Base-by-base conservation (phyloP, 2,888 invertebrate species). In the Ypsolopha sequella region DNA sequence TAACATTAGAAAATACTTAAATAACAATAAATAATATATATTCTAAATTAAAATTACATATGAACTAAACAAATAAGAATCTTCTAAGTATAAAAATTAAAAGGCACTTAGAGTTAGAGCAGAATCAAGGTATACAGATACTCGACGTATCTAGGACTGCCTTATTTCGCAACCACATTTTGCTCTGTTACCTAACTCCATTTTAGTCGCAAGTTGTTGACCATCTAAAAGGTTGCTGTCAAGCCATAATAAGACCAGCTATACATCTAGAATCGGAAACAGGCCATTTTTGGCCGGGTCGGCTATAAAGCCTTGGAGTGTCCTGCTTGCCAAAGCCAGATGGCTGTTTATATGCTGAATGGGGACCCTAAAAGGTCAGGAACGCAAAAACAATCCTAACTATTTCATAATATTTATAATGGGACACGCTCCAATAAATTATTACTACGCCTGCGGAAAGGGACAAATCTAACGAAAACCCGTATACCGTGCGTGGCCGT, bases 201-300 rank as follows among this genome's bases (percentile, higher is more conserved):
- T 43, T 43, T 43, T 52, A 55, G 56, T 60, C 60, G 53, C 62
- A 67, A 67, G 65, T 60, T 60, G 66, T 67, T 66, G 65, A 66
- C 68, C 71, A 65, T 68, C 65, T 73, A 68, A 70, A 76, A 79
- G 77, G 78, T 68, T 69, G 69, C 65, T 61, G 58, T 57, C 69
- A 71, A 70, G 63, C 84, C 84, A 63, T 85, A 82, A 76, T 84
- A 76, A 84, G 84, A 56, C 64, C 73, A 78, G 66, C 56, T 56
- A 61, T 60, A 58, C 68, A 67, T 59, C 63, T 45, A 47, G 64
- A 58, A 61, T 64, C 70, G 66, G 64, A 59, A 55, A 59, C 67
- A 56, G 52, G 49, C 84, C 84, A 71, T 81, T 82, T 85, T 84
- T 73, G 80, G 82, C 60, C 56, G 62, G 63, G 61, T 63, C 62